phyloP scores from a whole-genome alignment of 2,888 invertebrate species.

The Pandemis cinnamomeana region DNA sequence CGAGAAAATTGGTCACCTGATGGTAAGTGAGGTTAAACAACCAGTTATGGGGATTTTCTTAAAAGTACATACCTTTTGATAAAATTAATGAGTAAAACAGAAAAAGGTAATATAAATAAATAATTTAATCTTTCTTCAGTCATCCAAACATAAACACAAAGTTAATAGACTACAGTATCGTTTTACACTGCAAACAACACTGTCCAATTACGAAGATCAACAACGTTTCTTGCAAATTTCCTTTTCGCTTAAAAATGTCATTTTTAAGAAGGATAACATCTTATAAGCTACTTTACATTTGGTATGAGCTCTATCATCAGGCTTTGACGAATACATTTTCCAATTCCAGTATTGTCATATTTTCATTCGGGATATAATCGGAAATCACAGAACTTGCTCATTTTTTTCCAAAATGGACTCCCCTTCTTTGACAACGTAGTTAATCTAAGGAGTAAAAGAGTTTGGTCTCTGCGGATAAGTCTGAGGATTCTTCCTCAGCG shows the following conservation, averaged over 20 bases:
- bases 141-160: background rate
- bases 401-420: background rate
- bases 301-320: background rate
- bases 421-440: background rate
- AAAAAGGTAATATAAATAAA: background rate
- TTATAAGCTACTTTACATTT: background rate
- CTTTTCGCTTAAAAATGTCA: background rate
- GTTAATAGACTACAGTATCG: background rate
- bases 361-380: background rate
- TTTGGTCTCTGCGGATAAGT: slow-evolving; percentile 64
- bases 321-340: background rate
- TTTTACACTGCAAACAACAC: background rate
- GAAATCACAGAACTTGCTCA: slow-evolving; percentile 15
- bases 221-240: background rate
- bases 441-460: slow-evolving; percentile 47
- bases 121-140: slow-evolving; percentile 1
- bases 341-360: background rate
- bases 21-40: too few species aligned
- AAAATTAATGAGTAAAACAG: background rate
- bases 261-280: background rate
- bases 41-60: too few species aligned
- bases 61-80: background rate
- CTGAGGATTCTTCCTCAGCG: slow-evolving; percentile 70
- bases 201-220: background rate
- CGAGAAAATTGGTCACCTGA: too few species aligned